Conservation (phyloP, 2,113 vertebrate species). For the Phocoena sinus region DNA sequence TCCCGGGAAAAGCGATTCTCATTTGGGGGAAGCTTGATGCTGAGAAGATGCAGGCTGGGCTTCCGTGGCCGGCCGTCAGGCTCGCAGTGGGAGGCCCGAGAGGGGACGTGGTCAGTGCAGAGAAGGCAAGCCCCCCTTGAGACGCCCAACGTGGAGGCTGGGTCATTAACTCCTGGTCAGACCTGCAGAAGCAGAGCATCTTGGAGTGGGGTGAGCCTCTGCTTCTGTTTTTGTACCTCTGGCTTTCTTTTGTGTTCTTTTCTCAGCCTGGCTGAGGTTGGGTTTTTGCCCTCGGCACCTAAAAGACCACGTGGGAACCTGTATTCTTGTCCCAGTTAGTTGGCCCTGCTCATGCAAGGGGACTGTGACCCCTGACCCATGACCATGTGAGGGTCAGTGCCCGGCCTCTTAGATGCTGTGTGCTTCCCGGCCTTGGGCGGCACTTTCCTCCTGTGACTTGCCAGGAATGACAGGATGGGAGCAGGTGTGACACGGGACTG, state of each 20-base stretch:
- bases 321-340: accelerated
- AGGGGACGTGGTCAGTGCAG: accelerated
- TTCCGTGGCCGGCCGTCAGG: no score
- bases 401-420: accelerated
- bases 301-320: accelerated
- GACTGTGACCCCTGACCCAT: accelerated
- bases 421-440: neutral
- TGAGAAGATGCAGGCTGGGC: neutral
- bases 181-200: neutral
- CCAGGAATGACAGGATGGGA: neutral
- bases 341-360: accelerated
- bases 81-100: accelerated
- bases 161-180: no score
- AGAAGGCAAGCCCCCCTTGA: no score
- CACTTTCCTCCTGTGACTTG: neutral
- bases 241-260: neutral
- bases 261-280: neutral
- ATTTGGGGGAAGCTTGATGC: neutral
- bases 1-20: neutral
- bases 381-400: accelerated
- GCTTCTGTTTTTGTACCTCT: neutral
- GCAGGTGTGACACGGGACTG: neutral
- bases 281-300: neutral
- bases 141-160: accelerated
- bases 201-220: neutral